Base-by-base conservation (phyloP, 2,113 vertebrate species). In the Myotis davidii region DNA sequence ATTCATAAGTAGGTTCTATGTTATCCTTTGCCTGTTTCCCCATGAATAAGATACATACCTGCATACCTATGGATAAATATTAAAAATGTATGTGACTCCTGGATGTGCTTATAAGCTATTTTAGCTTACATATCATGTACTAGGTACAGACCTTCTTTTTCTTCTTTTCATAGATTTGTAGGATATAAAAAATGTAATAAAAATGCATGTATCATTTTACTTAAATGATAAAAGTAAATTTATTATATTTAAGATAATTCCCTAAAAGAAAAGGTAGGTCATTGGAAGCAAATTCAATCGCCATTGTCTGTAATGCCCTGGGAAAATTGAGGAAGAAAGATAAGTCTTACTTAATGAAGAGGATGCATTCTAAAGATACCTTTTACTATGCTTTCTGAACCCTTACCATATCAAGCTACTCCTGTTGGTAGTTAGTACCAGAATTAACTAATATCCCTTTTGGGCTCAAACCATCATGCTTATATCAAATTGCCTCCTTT, bases 41-140 rank as follows among this genome's bases (percentile, higher is more conserved):
- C 34, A 54, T 69, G 37, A 90, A 48, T 81, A 56, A 94, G 92
- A 90, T 83, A 65, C 37, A 91, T 82, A 87, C 42, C 25, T 52
- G 29, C n/a, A 81, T 50, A 81, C 37, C 64, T 70, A 23, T 34
- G 34, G 34, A 48, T 72, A 81, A 56, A 85, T 74, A 69, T 48
- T 77, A 88, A 97, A 95, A 78, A 20, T 91, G 32, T 82, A 90
- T 29, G 32, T 88, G 64, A 70, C 14, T 79, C 27, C 86, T 90
- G 21, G 27, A 59, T 93, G 42, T 67, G 29, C 65, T 13, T 81
- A 50, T 42, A 54, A 92, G 74, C 23, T 69, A 92, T 88, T 93
- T 86, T 76, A 92, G 50, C 27, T 29, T 88, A 27, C 27, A 32
- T 48, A 59, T 82, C 76, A 27, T 73, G 8, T 86, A 21, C 59